A percentile compares a stretch with the other conserved stretches of the same genome.
phyloP scores from a whole-genome alignment of 2,797 vertebrate species.

The Thripadectes ignobilis region DNA sequence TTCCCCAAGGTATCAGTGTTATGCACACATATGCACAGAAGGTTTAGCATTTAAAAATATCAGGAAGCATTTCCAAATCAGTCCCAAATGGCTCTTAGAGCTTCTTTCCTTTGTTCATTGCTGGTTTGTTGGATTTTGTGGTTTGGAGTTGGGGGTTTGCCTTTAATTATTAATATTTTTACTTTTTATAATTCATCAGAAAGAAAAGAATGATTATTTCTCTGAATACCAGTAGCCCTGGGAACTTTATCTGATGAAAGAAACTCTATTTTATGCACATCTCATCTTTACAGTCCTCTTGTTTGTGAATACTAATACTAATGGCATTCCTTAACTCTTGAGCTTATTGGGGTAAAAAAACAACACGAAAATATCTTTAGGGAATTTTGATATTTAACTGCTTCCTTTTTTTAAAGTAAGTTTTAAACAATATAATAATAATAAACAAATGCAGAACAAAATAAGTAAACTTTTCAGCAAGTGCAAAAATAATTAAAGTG shows the following conservation, averaged over 20 bases:
- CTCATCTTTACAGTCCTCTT: neutral
- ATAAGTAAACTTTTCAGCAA: neutral
- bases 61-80: constrained; percentile 28
- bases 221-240: neutral
- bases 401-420: neutral
- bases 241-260: neutral
- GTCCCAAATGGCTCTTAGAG: neutral
- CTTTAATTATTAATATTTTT: constrained; percentile 12
- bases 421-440: neutral
- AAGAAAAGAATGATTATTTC: neutral
- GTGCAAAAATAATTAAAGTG: neutral
- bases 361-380: neutral
- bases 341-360: neutral
- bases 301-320: neutral
- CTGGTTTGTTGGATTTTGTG: neutral
- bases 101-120: constrained; percentile 28
- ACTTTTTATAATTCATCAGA: constrained; percentile 3
- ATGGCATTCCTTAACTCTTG: neutral
- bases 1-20: constrained; percentile 27
- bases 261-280: neutral
- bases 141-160: neutral
- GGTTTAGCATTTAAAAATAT: constrained; percentile 44
- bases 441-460: neutral
- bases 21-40: constrained; percentile 15
- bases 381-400: neutral